A percentile compares a stretch with the other conserved stretches of the same genome.
Evolutionary conservation across 1,140 invertebrate genomes (phyloP).

Genomic region (Uloborus diversus): DNA sequence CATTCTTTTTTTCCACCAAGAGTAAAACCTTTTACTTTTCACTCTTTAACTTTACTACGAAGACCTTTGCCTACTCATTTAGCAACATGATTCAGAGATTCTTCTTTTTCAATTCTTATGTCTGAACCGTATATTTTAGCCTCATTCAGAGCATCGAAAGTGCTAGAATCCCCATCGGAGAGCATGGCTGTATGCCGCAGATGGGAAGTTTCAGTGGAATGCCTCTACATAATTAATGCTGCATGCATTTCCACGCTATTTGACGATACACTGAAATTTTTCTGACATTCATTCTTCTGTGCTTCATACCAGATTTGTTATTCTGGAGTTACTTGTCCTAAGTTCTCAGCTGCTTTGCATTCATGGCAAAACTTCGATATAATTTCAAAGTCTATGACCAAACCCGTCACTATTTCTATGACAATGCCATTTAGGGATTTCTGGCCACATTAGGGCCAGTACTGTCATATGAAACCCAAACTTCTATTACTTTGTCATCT

Average conservation of each 20-base stretch:
- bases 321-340: too few relatives aligned
- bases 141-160: not conserved
- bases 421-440: not conserved
- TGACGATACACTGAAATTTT: conserved; percentile 52
- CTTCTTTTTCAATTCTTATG: not conserved
- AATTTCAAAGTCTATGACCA: too few relatives aligned
- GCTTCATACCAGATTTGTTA: too few relatives aligned
- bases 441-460: too few relatives aligned
- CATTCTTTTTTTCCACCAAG: not conserved
- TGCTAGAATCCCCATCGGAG: conserved; percentile 1
- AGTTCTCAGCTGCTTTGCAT: too few relatives aligned
- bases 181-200: not conserved
- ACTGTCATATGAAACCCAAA: too few relatives aligned
- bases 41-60: not conserved
- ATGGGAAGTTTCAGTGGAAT: not conserved
- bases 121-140: not conserved
- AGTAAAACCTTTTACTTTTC: not conserved
- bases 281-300: conserved; percentile 60
- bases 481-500: too few relatives aligned
- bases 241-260: not conserved
- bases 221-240: not conserved
- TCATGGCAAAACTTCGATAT: too few relatives aligned
- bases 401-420: too few relatives aligned
- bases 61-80: conserved; percentile 3
- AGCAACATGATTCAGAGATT: conserved; percentile 15